These are phyloP conservation scores for Tetrao urogallus DNA, from an alignment of 2,113 vertebrate species.

Conservation along the genomic window DNA sequence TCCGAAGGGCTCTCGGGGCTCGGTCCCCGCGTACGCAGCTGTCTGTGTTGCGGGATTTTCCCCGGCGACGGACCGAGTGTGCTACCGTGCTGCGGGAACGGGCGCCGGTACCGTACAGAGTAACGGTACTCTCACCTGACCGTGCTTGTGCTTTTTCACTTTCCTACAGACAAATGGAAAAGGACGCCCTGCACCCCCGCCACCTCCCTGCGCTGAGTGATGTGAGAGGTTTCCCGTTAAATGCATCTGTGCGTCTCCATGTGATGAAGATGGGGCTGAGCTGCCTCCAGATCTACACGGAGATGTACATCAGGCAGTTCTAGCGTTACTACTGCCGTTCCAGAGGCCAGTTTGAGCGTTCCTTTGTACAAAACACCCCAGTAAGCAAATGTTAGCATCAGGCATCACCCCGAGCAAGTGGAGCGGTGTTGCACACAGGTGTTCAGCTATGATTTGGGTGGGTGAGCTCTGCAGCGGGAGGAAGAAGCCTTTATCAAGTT, in stretches of 20 bases:
- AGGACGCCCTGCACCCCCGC: neutral
- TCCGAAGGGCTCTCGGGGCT: accelerated
- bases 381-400: neutral
- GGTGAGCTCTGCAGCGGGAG: neutral
- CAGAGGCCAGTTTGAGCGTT: neutral
- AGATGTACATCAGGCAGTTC: neutral
- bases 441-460: neutral
- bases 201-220: accelerated
- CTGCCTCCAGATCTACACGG: neutral
- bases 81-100: accelerated
- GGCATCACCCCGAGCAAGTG: accelerated
- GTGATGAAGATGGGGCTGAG: neutral
- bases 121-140: too few relatives aligned
- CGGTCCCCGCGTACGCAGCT: accelerated
- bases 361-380: neutral
- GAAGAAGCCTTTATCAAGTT: constrained; percentile 4
- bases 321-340: neutral
- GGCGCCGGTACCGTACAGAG: neutral
- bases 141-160: too few relatives aligned
- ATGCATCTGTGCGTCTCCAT: neutral
- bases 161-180: neutral
- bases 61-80: accelerated
- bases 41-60: neutral
- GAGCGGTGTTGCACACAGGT: neutral
- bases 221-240: neutral